phyloP scores from a whole-genome alignment of 2,113 vertebrate species.

The Siniperca knerii region DNA sequence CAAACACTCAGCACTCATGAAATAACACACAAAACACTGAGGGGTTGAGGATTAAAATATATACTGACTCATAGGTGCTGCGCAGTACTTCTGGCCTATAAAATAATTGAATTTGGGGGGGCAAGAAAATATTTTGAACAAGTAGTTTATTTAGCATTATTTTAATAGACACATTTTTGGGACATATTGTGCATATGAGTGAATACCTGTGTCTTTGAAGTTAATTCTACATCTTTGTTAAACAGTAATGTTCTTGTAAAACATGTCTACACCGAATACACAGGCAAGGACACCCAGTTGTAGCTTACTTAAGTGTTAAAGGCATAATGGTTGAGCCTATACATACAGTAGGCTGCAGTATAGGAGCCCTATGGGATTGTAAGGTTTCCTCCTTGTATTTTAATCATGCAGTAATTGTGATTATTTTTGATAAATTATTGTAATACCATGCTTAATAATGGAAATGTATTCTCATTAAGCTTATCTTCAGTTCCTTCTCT shows the following conservation, averaged over 20 bases:
- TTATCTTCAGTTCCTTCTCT: background rate
- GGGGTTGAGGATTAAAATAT: background rate
- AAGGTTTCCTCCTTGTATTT: background rate
- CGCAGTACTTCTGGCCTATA: background rate
- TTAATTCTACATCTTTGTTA: background rate
- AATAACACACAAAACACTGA: too few species aligned
- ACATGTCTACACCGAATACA: background rate
- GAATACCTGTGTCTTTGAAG: background rate
- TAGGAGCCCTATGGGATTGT: background rate
- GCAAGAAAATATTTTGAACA: background rate
- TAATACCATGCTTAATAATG: background rate
- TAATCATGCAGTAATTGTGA: background rate
- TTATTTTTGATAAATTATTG: background rate
- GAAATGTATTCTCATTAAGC: background rate
- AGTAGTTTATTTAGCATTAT: background rate
- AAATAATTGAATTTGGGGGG: background rate
- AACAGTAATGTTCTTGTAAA: background rate
- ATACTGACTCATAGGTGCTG: conserved; percentile 5
- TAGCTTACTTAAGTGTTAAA: background rate
- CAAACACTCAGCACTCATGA: too few species aligned
- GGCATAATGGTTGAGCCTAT: background rate
- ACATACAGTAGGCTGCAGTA: background rate
- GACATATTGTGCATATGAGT: background rate
- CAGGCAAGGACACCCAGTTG: background rate
- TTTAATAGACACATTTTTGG: background rate